Conservation (phyloP, 2,113 vertebrate genomes). For the Heterocephalus glaber region DNA sequence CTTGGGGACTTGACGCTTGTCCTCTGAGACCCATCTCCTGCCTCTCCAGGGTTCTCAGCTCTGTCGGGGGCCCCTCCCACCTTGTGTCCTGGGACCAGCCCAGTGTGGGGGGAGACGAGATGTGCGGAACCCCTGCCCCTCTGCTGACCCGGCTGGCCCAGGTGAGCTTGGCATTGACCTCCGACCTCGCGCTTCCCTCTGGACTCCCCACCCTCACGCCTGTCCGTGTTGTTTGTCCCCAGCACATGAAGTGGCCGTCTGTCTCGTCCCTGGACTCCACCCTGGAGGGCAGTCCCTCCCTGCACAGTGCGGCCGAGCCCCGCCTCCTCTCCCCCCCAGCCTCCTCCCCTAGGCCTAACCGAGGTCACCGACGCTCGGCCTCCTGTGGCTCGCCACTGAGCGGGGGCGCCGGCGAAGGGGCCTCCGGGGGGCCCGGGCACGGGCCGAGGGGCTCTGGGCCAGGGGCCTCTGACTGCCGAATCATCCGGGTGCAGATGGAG, state of each 20-base stretch:
- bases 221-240: slow-evolving; percentile 33
- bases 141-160: slow-evolving; percentile 88
- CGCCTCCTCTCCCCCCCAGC: slow-evolving; percentile 81
- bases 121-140: neutral
- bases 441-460: slow-evolving; percentile 77
- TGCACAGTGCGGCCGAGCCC: slow-evolving; percentile 74
- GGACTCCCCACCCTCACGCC: neutral
- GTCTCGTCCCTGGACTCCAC: slow-evolving; percentile 92
- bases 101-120: slow-evolving; percentile 47
- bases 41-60: slow-evolving; percentile 78
- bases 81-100: slow-evolving; percentile 82
- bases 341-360: slow-evolving; percentile 82
- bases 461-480: slow-evolving; percentile 86
- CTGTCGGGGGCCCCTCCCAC: slow-evolving; percentile 79
- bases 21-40: neutral
- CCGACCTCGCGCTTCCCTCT: neutral
- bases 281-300: slow-evolving; percentile 74
- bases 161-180: slow-evolving; percentile 80
- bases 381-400: slow-evolving; percentile 89
- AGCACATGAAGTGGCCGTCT: slow-evolving; percentile 93
- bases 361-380: slow-evolving; percentile 93
- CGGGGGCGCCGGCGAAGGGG: slow-evolving; percentile 61
- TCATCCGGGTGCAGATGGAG: slow-evolving; percentile 93
- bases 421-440: slow-evolving; percentile 85
- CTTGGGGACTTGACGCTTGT: neutral